Conservation (phyloP, 2,797 vertebrate genomes). For the Euthynnus affinis region DNA sequence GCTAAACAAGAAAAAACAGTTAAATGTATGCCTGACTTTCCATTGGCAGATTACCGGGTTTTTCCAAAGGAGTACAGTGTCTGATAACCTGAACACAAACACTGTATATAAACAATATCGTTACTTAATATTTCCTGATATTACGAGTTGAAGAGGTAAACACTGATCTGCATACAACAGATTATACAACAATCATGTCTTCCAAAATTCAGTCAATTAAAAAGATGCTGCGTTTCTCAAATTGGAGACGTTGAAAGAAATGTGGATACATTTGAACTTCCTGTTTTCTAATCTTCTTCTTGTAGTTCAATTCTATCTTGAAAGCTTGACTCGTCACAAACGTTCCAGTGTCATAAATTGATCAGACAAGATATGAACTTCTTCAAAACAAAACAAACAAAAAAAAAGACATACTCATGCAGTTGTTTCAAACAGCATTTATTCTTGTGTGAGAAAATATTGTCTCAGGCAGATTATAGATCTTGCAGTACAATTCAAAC, state of each 20-base stretch:
- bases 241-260: neutral
- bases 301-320: neutral
- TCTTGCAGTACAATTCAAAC: conserved; percentile 74
- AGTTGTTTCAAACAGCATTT: conserved; percentile 84
- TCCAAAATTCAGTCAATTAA: too few species aligned
- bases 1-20: neutral
- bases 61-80: neutral
- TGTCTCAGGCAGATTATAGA: conserved; percentile 78
- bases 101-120: neutral
- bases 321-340: neutral
- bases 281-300: neutral
- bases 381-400: neutral
- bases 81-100: neutral
- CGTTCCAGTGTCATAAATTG: too few species aligned
- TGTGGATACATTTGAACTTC: neutral
- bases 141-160: neutral
- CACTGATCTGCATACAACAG: neutral
- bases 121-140: neutral
- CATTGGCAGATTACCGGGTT: neutral
- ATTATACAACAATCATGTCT: neutral
- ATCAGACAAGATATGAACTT: neutral
- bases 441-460: conserved; percentile 87
- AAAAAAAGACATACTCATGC: conserved; percentile 4
- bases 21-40: neutral
- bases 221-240: neutral